Evolutionary conservation across 2,113 vertebrate species (phyloP), one percentile per base, ranked within the genome.

Genomic region (Chaetorhynchus papuensis): DNA sequence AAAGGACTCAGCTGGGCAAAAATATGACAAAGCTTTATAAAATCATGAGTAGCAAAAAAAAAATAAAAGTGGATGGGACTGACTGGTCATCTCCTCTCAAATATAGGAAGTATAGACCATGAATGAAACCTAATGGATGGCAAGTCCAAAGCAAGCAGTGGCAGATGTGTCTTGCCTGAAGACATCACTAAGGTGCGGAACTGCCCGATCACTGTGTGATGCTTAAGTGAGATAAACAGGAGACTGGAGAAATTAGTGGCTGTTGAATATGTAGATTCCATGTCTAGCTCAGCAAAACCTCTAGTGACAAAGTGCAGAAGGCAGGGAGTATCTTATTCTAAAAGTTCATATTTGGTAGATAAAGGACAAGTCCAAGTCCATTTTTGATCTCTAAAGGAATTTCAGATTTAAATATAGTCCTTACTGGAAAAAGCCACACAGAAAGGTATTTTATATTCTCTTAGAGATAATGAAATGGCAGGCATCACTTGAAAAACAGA

Each of bases 131-230:
- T 24, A 65, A 33, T 9, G 13, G 20, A 27, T 49, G 31, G 28
- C 31, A 65, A 27, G 53, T 53, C 54, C 24, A 69, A 83, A 93
- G 37, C 37, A 80, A 69, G 16, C 24, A 81, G 31, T 8, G 30
- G 50, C 27, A 68, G 42, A 47, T 22, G 27, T 2, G 0, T 64
- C 39, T 64, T 89, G 33, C 28, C 30, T 52, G 31, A 82, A 54
- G 8, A 23, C 1, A 1, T 17, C 4, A 0, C 6, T 24, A 35
- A 69, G 35, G 21, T 72, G 10, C 60, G 30, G 33, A 69, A 42
- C 19, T 31, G 14, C 24, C 31, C 5, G 4, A 14, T 45, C 1
- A 3, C 22, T 4, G 4, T 27, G n/a, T 53, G 54, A 59, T 35
- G 10, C 17, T 47, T 18, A 63, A 69, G 9, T 26, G 35, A 60